These are phyloP conservation scores for Megaustenia siamemsis DNA, from an alignment of 2,888 invertebrate genomes.

Conservation along the genomic window DNA sequence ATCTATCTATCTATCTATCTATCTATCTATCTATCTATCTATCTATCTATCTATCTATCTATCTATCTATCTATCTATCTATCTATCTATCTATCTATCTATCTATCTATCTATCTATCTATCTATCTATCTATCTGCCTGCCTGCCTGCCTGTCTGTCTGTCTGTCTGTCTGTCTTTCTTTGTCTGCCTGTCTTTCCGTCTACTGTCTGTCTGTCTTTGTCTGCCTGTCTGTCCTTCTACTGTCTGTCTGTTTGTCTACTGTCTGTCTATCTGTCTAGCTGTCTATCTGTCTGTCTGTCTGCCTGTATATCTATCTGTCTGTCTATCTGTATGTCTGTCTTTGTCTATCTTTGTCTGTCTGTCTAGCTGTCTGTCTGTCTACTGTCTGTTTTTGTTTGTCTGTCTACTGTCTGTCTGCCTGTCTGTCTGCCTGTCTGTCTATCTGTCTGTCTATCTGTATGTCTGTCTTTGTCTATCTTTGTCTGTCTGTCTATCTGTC, in stretches of 20 bases:
- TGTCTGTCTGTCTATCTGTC: neutral
- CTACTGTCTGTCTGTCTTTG: neutral
- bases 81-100: constrained; percentile 6
- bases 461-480: neutral
- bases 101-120: constrained; percentile 23
- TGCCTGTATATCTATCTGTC: neutral
- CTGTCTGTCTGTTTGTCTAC: no score
- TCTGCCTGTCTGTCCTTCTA: no score
- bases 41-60: constrained; percentile 33
- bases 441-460: neutral
- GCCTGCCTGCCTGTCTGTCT: constrained; percentile 14
- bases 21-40: constrained; percentile 21
- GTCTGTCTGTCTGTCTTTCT: constrained; percentile 16
- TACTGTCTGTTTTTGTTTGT: no score
- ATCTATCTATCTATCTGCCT: constrained; percentile 12
- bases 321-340: neutral
- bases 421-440: neutral
- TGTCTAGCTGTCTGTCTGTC: neutral
- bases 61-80: constrained; percentile 31
- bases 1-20: neutral
- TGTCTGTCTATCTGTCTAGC: neutral
- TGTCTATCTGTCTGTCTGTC: neutral
- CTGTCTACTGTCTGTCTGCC: neutral
- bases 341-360: neutral
- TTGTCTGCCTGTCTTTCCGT: constrained; percentile 11